phyloP scores from a whole-genome alignment of 1,140 invertebrate genomes.

The Trichoplusia ni region DNA sequence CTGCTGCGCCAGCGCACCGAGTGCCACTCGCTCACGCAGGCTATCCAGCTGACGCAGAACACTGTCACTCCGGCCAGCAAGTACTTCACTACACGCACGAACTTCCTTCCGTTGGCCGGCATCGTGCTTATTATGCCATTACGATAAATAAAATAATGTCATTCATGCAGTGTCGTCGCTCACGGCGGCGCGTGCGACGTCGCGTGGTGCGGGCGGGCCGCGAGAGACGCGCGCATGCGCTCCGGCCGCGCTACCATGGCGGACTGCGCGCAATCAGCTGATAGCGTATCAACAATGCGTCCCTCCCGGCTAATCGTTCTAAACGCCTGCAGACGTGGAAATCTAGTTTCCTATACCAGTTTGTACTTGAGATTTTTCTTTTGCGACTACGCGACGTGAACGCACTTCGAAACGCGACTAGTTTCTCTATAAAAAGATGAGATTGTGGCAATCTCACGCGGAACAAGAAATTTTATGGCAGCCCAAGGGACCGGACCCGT shows the following conservation, averaged over 20 bases:
- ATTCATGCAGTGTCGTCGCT: conserved; percentile 6
- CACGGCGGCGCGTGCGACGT: conserved; percentile 22
- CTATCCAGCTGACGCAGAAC: conserved; percentile 72
- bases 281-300: conserved; percentile 75
- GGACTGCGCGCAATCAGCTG: conserved; percentile 74
- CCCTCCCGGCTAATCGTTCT: conserved; percentile 70
- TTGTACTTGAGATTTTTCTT: conserved; percentile 52
- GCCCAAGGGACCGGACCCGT: conserved; percentile 34
- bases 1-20: conserved; percentile 50
- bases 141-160: conserved; percentile 23
- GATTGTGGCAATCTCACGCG: conserved; percentile 58
- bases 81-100: conserved; percentile 63
- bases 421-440: conserved; percentile 56
- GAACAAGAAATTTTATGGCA: conserved; percentile 66
- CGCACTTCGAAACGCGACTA: conserved; percentile 49
- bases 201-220: conserved; percentile 38
- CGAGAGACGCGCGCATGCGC: conserved; percentile 69
- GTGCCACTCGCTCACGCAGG: conserved; percentile 65
- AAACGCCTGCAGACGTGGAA: conserved; percentile 64
- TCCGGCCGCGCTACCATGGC: conserved; percentile 65
- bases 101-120: conserved; percentile 49
- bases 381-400: conserved; percentile 43
- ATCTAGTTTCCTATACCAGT: conserved; percentile 72
- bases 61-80: conserved; percentile 64
- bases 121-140: conserved; percentile 39